Base-by-base conservation (phyloP, 2,113 vertebrate genomes). In the Shinisaurus crocodilurus region DNA sequence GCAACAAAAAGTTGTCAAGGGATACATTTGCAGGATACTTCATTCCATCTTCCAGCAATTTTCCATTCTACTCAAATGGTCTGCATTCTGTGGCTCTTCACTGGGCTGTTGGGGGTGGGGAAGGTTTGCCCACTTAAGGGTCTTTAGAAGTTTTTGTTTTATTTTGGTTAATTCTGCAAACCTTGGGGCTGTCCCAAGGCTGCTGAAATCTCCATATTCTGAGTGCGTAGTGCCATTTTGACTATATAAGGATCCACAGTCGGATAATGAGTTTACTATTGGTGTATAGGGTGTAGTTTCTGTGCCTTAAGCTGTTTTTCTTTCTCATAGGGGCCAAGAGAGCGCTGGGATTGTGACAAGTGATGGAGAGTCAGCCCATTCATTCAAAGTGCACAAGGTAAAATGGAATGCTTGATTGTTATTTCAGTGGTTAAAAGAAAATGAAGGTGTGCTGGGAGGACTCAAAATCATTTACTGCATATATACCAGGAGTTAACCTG, bases 281-380 rank as follows among this genome's bases (percentile, higher is more conserved):
- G 16, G 23, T 69, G 34, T 34, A 70, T 34, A 20, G 16, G 54
- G 50, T 70, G 12, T 50, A 23, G 37, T 67, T 90, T 89, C 34
- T 37, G 63, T 85, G 18, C 1, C 85, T 91, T 69, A 87, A 70
- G 1, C 77, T 77, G 67, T 12, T 37, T 94, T 95, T 89, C 83
- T 0, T 88, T 45, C 95, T 93, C 91, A 13, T 81, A 99, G 99
- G 96, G 99, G 99, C 92, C 99, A 99, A 92, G 99, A 99, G 95
- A 99, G 99, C 82, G 99, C 99, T 81, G 99, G 99, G 85, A 98
- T 99, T 92, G 99, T 99, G 94, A 99, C 98, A 74, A 99, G 99
- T 94, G 98, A 99, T 97, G 99, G 99, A 89, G 97, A 96, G 87
- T 97, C 95, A 82, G 97, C 97, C 34, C 98, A 99, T 77, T 97